Conservation (phyloP, 2,888 invertebrate species). For the Steromphala cineraria region DNA sequence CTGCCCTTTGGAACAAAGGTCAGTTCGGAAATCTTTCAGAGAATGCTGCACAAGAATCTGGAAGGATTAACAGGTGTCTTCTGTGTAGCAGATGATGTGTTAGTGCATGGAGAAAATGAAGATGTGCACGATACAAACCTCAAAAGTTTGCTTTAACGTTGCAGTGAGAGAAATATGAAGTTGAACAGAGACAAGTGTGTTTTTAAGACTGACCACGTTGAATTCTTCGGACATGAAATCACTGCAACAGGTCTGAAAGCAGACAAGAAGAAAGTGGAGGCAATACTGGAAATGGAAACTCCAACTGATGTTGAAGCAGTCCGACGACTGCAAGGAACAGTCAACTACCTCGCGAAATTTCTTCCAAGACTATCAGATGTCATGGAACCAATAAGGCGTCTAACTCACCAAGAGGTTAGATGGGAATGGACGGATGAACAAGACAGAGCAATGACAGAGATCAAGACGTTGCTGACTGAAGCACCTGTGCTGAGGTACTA, state of each 20-base stretch:
- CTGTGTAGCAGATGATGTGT: too few relatives aligned
- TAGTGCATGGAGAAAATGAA: too few relatives aligned
- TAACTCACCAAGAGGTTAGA: conserved; percentile 17
- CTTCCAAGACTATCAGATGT: too few relatives aligned
- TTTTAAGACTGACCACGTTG: too few relatives aligned
- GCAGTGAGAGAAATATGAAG: not conserved
- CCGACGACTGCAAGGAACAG: not conserved
- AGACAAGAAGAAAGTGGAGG: too few relatives aligned
- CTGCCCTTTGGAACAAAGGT: too few relatives aligned
- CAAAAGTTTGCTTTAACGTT: not conserved
- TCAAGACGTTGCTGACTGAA: conserved; percentile 28
- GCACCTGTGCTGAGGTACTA: conserved; percentile 33
- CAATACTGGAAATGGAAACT: too few relatives aligned
- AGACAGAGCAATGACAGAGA: conserved; percentile 30
- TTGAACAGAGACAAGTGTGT: too few relatives aligned
- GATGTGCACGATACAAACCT: not conserved
- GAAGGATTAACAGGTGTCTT: too few relatives aligned
- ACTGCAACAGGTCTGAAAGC: not conserved
- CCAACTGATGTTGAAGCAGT: not conserved
- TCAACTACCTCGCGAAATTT: too few relatives aligned
- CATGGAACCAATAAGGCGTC: conserved; percentile 26
- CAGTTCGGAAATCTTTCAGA: too few relatives aligned
- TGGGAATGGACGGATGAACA: conserved; percentile 32
- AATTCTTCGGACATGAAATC: not conserved
- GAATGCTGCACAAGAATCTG: too few relatives aligned